These are phyloP conservation scores for Platycheirus rosarum DNA, from an alignment of 2,888 invertebrate species.

Conservation along the genomic window DNA sequence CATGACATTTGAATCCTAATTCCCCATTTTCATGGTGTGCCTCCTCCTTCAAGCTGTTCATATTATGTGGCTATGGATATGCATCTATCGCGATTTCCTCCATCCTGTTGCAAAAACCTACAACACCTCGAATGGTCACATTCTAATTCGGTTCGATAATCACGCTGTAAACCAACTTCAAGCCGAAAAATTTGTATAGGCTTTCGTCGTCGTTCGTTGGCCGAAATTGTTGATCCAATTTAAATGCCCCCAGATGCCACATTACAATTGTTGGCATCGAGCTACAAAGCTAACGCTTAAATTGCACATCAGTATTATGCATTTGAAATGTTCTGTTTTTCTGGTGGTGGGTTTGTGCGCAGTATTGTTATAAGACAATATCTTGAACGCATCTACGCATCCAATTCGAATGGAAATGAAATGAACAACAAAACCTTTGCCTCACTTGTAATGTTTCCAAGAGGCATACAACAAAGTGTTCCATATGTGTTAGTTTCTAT, in stretches of 20 bases:
- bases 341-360: neutral
- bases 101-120: neutral
- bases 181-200: constrained; percentile 63
- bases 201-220: constrained; percentile 34
- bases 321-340: constrained; percentile 29
- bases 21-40: constrained; percentile 20
- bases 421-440: too few species aligned
- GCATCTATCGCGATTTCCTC: too few species aligned
- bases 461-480: too few species aligned
- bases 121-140: constrained; percentile 63
- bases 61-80: too few species aligned
- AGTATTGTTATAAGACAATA: constrained; percentile 11
- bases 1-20: constrained; percentile 53
- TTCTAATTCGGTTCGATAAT: constrained; percentile 71
- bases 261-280: constrained; percentile 68
- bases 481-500: too few species aligned
- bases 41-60: neutral
- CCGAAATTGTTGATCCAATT: constrained; percentile 71
- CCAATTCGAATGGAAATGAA: too few species aligned
- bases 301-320: constrained; percentile 41
- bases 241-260: constrained; percentile 71
- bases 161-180: constrained; percentile 72
- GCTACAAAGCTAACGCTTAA: constrained; percentile 68
- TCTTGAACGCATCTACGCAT: neutral
- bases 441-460: too few species aligned